Conservation (phyloP, 2,888 invertebrate genomes). For the Yponomeuta evonymella region DNA sequence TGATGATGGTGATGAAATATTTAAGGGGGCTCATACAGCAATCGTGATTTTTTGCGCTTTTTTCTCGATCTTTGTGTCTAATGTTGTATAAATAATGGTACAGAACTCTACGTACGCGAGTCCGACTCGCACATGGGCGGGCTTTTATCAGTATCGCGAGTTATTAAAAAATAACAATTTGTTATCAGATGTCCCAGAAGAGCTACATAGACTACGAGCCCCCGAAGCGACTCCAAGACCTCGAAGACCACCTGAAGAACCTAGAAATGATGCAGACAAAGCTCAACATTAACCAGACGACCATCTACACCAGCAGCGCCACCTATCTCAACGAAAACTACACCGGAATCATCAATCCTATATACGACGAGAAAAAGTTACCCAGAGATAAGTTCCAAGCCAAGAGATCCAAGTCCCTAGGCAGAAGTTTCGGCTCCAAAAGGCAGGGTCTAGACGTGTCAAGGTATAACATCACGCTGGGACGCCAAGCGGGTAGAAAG, state of each 20-base stretch:
- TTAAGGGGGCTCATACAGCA: too few relatives aligned
- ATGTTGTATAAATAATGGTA: too few relatives aligned
- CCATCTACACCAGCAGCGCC: constrained; percentile 7
- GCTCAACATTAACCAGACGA: constrained; percentile 19
- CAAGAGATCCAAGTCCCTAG: constrained; percentile 60
- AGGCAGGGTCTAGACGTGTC: constrained; percentile 46
- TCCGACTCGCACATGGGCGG: too few relatives aligned
- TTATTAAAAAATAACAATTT: background rate
- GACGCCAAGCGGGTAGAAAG: constrained; percentile 43
- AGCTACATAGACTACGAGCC: constrained; percentile 48
- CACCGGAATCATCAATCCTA: constrained; percentile 63
- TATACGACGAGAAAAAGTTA: constrained; percentile 56
- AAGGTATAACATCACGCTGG: constrained; percentile 59
- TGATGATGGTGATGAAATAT: too few relatives aligned
- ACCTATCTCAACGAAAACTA: constrained; percentile 29
- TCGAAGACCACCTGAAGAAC: constrained; percentile 33
- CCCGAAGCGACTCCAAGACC: constrained; percentile 30
- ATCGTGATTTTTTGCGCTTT: too few relatives aligned
- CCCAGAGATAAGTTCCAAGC: constrained; percentile 57
- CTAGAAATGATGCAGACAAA: constrained; percentile 28
- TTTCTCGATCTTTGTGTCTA: too few relatives aligned
- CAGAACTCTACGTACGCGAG: too few relatives aligned
- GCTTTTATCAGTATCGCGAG: too few relatives aligned
- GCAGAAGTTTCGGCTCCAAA: constrained; percentile 51
- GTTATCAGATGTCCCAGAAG: constrained; percentile 33